Conservation (phyloP, 2,888 invertebrate genomes). For the Meteorus colon region DNA sequence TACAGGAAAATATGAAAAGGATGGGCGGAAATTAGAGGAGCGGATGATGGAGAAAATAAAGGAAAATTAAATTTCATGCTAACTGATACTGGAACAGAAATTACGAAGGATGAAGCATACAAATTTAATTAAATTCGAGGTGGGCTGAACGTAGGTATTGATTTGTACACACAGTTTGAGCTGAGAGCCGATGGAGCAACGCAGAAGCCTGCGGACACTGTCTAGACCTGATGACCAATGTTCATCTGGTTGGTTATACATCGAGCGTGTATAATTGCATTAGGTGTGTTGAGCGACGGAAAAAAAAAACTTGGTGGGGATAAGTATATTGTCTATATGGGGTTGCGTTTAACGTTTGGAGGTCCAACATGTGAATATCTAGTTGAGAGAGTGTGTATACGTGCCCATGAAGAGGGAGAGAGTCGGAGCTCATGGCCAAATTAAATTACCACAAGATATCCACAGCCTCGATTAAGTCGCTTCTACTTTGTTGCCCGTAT, state of each 20-base stretch:
- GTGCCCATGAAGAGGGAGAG: background rate
- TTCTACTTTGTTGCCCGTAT: background rate
- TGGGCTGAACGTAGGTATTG: background rate
- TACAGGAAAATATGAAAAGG: background rate
- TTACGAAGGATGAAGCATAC: background rate
- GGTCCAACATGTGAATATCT: background rate
- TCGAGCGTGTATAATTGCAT: slow-evolving; percentile 51
- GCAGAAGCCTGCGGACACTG: background rate
- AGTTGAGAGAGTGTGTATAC: background rate
- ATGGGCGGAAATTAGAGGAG: background rate
- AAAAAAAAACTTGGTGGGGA: slow-evolving; percentile 44
- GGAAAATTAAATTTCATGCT: background rate
- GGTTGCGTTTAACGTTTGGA: background rate
- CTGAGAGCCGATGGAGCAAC: background rate
- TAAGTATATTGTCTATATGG: slow-evolving; percentile 1
- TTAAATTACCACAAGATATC: slow-evolving; percentile 50
- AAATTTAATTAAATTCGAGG: background rate
- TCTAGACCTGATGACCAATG: slow-evolving; percentile 33
- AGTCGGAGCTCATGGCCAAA: slow-evolving; percentile 41
- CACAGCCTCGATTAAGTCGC: slow-evolving; percentile 49
- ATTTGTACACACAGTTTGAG: background rate
- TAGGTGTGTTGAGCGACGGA: slow-evolving; percentile 47
- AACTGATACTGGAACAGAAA: background rate
- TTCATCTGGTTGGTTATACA: slow-evolving; percentile 44
- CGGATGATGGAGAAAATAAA: background rate